These are phyloP conservation scores for Steatornis caripensis DNA, from an alignment of 2,113 vertebrate species.

Conservation along the genomic window DNA sequence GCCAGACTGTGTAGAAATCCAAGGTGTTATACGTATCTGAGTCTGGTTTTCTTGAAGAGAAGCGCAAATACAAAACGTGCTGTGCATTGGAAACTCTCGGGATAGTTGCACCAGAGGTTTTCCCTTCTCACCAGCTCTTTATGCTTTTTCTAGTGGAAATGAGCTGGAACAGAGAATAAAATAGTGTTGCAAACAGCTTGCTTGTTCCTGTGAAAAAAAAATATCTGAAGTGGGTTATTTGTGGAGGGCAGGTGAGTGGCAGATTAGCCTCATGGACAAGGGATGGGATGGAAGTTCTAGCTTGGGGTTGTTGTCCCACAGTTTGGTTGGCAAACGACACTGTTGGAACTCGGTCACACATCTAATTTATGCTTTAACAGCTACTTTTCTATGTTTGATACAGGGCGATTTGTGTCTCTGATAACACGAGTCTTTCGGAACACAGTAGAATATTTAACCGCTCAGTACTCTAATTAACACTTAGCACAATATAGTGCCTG, in stretches of 20 bases:
- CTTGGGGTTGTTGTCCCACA: not conserved
- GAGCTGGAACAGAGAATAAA: not conserved
- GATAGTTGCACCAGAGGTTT: not conserved
- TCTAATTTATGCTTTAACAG: not conserved
- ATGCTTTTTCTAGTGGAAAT: not conserved
- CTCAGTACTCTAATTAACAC: conserved; percentile 17
- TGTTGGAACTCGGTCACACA: not conserved
- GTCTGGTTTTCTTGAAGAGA: not conserved
- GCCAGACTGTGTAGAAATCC: not conserved
- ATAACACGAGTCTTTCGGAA: conserved; percentile 7
- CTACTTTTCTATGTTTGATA: not conserved
- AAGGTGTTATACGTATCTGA: not conserved
- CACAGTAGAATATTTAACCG: not conserved
- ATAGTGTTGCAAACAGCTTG: not conserved
- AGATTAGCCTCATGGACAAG: not conserved
- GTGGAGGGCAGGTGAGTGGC: not conserved
- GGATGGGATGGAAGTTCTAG: not conserved
- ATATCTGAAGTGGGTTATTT: not conserved
- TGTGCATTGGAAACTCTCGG: not conserved
- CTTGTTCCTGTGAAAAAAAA: not conserved
- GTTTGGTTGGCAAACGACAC: not conserved
- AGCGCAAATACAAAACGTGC: not conserved
- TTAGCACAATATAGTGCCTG: conserved; percentile 16
- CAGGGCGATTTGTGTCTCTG: conserved; percentile 16
- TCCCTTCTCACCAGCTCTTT: not conserved